Evolutionary conservation across 2,888 invertebrate genomes (phyloP).

Genomic region (Autographa gamma): DNA sequence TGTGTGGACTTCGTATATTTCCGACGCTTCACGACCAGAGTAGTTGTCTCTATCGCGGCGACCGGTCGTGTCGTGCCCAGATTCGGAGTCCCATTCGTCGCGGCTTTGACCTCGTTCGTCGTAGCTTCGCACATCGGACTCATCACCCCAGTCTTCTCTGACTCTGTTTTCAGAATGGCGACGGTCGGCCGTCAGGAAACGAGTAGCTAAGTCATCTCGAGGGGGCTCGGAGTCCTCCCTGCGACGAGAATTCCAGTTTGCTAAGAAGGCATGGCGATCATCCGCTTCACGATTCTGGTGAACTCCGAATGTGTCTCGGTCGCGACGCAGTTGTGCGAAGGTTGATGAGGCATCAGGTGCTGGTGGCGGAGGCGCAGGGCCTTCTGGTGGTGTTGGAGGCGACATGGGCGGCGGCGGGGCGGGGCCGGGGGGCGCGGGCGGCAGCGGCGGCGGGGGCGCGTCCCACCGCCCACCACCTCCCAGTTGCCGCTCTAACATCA

Average conservation of each 20-base stretch:
- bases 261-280: conserved; percentile 86
- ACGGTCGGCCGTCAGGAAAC: conserved; percentile 82
- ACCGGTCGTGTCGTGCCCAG: conserved; percentile 75
- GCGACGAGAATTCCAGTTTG: conserved; percentile 85
- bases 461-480: conserved; percentile 91
- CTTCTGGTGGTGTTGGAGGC: conserved; percentile 89
- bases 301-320: conserved; percentile 92
- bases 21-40: conserved; percentile 83
- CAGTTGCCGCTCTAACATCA: conserved; percentile 95
- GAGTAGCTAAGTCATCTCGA: conserved; percentile 80
- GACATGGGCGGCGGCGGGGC: conserved; percentile 91
- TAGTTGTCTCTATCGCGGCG: conserved; percentile 79
- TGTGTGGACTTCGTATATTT: conserved; percentile 84
- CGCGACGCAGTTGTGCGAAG: conserved; percentile 92
- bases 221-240: conserved; percentile 81
- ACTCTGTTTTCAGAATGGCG: conserved; percentile 70
- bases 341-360: conserved; percentile 86
- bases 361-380: conserved; percentile 89
- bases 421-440: conserved; percentile 89
- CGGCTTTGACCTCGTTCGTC: conserved; percentile 77
- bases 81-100: conserved; percentile 87
- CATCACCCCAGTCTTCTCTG: conserved; percentile 84
- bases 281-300: conserved; percentile 90
- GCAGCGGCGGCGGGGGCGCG: conserved; percentile 91
- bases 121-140: conserved; percentile 77